phyloP scores from a whole-genome alignment of 2,113 vertebrate species.

The Nycticorax nycticorax region DNA sequence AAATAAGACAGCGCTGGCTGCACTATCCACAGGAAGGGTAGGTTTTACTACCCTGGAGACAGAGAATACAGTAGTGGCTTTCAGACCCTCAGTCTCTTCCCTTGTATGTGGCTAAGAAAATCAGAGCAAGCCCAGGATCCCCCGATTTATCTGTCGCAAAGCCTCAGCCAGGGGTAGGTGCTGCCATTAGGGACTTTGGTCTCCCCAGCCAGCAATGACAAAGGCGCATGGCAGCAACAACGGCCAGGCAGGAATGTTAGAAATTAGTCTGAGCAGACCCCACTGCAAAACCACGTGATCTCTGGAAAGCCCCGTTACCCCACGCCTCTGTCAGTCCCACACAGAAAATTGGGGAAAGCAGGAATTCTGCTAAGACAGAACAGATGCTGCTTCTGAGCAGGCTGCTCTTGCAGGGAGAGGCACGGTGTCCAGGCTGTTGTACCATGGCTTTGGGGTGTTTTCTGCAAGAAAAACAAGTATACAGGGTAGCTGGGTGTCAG shows the following conservation, averaged over 20 bases:
- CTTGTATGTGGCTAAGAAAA: neutral
- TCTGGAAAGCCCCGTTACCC: neutral
- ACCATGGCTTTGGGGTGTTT: fast-evolving
- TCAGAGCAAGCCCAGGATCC: neutral
- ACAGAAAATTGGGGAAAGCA: neutral
- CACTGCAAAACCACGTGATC: neutral
- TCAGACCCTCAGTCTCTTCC: neutral
- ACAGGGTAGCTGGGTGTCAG: neutral
- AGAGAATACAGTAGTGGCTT: neutral
- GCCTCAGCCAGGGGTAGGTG: neutral
- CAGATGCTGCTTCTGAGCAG: neutral
- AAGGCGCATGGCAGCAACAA: neutral
- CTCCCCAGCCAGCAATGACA: neutral
- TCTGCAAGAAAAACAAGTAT: neutral
- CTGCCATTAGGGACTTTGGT: neutral
- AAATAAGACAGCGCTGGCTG: neutral
- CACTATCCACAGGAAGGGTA: neutral
- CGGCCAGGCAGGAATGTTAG: neutral
- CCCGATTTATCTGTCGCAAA: neutral
- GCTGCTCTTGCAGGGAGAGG: neutral
- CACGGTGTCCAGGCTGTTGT: too few species aligned
- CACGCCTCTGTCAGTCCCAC: neutral
- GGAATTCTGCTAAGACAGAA: neutral
- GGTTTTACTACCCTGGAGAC: neutral
- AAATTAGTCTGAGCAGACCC: neutral